A percentile compares a stretch with the other conserved stretches of the same genome.
These are phyloP conservation scores for Drosophila meridiana DNA, from an alignment of 2,888 invertebrate species.

Conservation along the genomic window DNA sequence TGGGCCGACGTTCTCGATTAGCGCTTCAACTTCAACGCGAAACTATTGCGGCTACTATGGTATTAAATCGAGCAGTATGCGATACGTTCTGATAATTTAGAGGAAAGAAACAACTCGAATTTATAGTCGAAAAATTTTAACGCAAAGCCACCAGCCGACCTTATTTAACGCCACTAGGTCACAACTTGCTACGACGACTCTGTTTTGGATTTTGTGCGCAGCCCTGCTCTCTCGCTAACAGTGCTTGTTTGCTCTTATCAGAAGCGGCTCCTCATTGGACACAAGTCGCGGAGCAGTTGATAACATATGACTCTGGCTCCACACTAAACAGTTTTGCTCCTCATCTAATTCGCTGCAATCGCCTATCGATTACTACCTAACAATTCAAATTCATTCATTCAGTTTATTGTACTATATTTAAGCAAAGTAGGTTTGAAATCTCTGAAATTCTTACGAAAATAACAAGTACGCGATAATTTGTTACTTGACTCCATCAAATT, in stretches of 20 bases:
- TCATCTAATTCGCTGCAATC: no score
- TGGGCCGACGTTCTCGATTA: slow-evolving; percentile 20
- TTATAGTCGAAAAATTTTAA: slow-evolving; percentile 48
- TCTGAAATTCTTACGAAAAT: not conserved
- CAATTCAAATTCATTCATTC: no score
- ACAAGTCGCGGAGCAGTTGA: not conserved
- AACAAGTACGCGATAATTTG: not conserved
- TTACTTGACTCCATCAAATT: no score
- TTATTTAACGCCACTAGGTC: slow-evolving; percentile 71
- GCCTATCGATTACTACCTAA: not conserved
- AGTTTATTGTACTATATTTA: no score
- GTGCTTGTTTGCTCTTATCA: not conserved
- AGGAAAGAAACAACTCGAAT: slow-evolving; percentile 33
- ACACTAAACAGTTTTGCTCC: slow-evolving; percentile 14
- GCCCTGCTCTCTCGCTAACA: slow-evolving; percentile 26
- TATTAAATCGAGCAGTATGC: not conserved
- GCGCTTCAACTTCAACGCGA: slow-evolving; percentile 4
- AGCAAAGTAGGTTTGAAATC: not conserved
- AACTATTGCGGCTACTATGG: not conserved
- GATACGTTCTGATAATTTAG: slow-evolving; percentile 50
- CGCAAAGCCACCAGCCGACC: slow-evolving; percentile 67
- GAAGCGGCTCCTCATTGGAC: not conserved
- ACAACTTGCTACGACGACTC: slow-evolving; percentile 57
- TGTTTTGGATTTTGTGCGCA: slow-evolving; percentile 30
- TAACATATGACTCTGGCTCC: slow-evolving; percentile 2